These are phyloP conservation scores for Rattus rattus DNA, from an alignment of 2,113 vertebrate genomes.

Conservation along the genomic window DNA sequence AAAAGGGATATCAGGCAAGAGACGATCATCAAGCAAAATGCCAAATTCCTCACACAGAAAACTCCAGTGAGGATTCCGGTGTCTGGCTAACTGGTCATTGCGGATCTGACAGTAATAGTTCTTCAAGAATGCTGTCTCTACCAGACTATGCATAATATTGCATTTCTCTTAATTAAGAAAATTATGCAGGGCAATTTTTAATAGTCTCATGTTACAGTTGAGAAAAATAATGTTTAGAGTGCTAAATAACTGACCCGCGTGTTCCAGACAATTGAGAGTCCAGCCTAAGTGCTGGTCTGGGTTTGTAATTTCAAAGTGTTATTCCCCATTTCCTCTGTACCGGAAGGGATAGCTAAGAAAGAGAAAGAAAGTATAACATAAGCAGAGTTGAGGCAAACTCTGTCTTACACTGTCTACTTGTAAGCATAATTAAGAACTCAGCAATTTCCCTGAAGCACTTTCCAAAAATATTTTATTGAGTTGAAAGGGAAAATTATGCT, in stretches of 20 bases:
- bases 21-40: neutral
- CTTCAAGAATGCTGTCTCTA: neutral
- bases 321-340: neutral
- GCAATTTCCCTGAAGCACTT: conserved; percentile 74
- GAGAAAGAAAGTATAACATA: neutral
- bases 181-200: neutral
- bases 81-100: neutral
- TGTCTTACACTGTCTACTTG: conserved; percentile 57
- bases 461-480: conserved; percentile 71
- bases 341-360: neutral
- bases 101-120: neutral
- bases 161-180: neutral
- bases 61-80: neutral
- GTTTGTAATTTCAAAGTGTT: neutral
- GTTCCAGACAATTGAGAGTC: neutral
- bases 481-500: conserved; percentile 80
- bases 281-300: neutral
- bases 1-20: neutral
- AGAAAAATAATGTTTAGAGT: conserved; percentile 5
- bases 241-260: neutral
- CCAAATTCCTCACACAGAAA: neutral
- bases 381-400: neutral
- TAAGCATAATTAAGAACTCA: conserved; percentile 76
- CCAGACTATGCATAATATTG: neutral
- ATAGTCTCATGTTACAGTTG: neutral